A percentile compares a stretch with the other conserved stretches of the same genome.
Conservation (phyloP, 2,797 vertebrate genomes). For the Xenops minutus region DNA sequence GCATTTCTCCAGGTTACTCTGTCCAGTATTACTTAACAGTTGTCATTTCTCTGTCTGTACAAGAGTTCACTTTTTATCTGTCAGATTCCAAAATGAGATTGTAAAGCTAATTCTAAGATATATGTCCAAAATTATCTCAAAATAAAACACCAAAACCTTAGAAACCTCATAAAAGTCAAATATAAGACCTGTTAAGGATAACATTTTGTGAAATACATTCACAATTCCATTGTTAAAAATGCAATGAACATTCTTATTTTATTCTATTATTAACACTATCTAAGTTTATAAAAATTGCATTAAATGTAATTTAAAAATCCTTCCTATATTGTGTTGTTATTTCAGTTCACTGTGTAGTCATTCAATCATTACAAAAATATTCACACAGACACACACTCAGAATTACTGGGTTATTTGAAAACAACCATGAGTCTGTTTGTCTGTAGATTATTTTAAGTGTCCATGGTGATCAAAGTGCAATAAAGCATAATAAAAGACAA, state of each 20-base stretch:
- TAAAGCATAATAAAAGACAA: constrained; percentile 23
- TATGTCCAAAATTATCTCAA: neutral
- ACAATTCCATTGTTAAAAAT: neutral
- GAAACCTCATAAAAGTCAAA: neutral
- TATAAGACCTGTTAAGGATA: neutral
- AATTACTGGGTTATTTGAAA: neutral
- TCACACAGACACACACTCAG: neutral
- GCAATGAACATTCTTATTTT: neutral
- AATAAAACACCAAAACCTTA: neutral
- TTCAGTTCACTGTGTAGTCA: neutral
- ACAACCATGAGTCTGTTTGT: neutral
- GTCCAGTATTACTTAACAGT: neutral
- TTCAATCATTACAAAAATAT: neutral
- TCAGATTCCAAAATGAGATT: neutral
- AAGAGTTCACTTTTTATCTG: neutral
- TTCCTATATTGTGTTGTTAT: neutral
- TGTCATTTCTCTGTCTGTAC: neutral
- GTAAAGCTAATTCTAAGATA: neutral
- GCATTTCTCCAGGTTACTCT: neutral
- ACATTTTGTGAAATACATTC: neutral
- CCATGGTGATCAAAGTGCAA: neutral
- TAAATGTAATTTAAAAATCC: neutral
- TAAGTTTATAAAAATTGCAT: neutral
- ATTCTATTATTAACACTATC: neutral
- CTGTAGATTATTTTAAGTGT: constrained; percentile 6